Evolutionary conservation across 2,113 vertebrate genomes (phyloP), one percentile per base, ranked within the genome.

Genomic region (Nycticryphes semicollaris): DNA sequence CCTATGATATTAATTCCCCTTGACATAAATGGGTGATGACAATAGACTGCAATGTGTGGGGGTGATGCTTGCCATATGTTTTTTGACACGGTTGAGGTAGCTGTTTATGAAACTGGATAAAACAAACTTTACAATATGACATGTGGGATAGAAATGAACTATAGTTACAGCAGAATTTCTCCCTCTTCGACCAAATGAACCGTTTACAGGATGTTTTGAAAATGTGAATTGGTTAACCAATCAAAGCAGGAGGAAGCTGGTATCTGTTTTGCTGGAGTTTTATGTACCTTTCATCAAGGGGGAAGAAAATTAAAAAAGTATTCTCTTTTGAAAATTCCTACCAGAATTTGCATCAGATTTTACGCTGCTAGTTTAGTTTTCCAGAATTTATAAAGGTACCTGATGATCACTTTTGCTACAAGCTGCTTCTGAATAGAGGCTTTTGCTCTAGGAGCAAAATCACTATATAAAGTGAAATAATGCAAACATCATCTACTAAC

Each of bases 1-100:
- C 27, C 80, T 90, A 84, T 43, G 80, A 93, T 87, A 95, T 69
- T 78, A 87, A 96, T 81, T 92, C 83, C 72, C 54, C 88, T 76
- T 96, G 90, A 90, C 89, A 94, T 75, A 94, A 96, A 90, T 64
- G 76, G 69, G 57, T 89, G 83, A 92, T 96, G 86, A 95, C 86
- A 96, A 92, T 78, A 84, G 88, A 60, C 39, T 41, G 69, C 1
- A 3, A 47, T 75, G 47, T 82, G 86, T 79, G 77, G 22, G 73
- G 77, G 80, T 89, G 86, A 92, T 75, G 48, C 45, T 79, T 94
- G 73, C 88, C 86, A 66, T 93, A 93, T 92, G 89, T 37, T 96
- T 94, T 94, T 64, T 91, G 66, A 82, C 80, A 94, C 21, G 43
- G 47, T 15, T 89, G 35, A 90, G 93, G 76, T 13, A 89, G 76